Evolutionary conservation across 2,888 invertebrate genomes (phyloP), one percentile per base, ranked within the genome.

Genomic region (Lordiphosa andalusiaca): DNA sequence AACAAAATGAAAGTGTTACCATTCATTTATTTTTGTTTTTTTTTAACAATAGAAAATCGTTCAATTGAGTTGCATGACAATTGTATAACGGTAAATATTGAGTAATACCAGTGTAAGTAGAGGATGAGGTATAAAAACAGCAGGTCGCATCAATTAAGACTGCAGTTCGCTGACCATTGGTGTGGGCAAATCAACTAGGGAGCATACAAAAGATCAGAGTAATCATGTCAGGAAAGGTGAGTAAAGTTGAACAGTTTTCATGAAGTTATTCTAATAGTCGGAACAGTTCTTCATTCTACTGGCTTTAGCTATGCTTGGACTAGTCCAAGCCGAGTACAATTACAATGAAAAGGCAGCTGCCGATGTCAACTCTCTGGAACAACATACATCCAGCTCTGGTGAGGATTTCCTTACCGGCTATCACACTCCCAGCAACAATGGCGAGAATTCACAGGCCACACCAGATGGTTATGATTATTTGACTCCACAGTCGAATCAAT

Each of bases 41-140:
- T 52, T 47, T 49, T 35, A 47, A 48, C 58, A 74, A 70, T 50
- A 55, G 57, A 48, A 81, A 56, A 73, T 56, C 55, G 60, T 54
- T 73, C 73, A 81, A 73, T 78, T 76, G 85, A 59, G 60, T 52
- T 42, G 65, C 75, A 64, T 71, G 73, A 71, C 62, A 23, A 85
- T 77, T 77, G 85, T 85, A 74, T 85, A 77, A 77, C 84, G 21
- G 21, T 50, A 13, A 38, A 30, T 38, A 63, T 84, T 67, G 53
- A 51, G 80, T 74, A 77, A 84, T 68, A 36, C 67, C 37, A 47
- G 51, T 33, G 51, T 25, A 44, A 16, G 44, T 53, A 38, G 39
- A 16, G 41, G 40, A 41, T 21, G 25, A 48, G 61, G 64, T 80
- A 83, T 83, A 77, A 62, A 77, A 83, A 57, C 54, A 44, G 6